A percentile compares a stretch with the other conserved stretches of the same genome.
These are phyloP conservation scores for Cephus runcator DNA, from an alignment of 2,888 invertebrate genomes.

Conservation along the genomic window DNA sequence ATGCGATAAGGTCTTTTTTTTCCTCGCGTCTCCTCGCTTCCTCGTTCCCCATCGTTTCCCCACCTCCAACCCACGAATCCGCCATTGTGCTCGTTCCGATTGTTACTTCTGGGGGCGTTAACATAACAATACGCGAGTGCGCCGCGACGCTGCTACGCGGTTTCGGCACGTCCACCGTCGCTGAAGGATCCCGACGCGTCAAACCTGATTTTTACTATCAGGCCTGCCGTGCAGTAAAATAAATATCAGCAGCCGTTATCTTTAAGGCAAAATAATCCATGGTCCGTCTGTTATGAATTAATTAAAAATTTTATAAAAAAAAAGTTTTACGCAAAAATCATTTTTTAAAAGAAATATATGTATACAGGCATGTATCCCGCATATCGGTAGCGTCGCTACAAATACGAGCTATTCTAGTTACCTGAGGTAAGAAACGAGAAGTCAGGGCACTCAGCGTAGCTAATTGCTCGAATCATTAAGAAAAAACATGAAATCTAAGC, in stretches of 20 bases:
- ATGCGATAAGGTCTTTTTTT: conserved; percentile 52
- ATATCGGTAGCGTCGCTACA: neutral
- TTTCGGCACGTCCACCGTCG: neutral
- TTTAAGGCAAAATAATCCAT: neutral
- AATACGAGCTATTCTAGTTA: neutral
- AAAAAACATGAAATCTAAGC: conserved; percentile 65
- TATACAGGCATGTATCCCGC: neutral
- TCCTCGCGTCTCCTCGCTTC: conserved; percentile 14
- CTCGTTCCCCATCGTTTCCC: conserved; percentile 25
- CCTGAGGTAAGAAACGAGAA: conserved; percentile 48
- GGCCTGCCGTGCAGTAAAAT: neutral
- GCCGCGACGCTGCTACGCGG: conserved; percentile 11
- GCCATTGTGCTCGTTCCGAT: conserved; percentile 59
- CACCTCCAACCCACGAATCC: conserved; percentile 36
- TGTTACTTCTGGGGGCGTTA: conserved; percentile 58
- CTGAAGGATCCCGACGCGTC: neutral
- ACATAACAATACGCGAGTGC: conserved; percentile 60
- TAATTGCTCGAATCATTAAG: conserved; percentile 66
- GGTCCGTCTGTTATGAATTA: neutral
- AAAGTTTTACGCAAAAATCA: neutral
- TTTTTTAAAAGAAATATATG: neutral
- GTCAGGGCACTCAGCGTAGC: conserved; percentile 64
- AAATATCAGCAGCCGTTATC: neutral
- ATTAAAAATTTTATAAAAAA: neutral
- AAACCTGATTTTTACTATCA: neutral